Conservation (phyloP, 2,888 invertebrate genomes). For the Tricholauxania praeusta region DNA sequence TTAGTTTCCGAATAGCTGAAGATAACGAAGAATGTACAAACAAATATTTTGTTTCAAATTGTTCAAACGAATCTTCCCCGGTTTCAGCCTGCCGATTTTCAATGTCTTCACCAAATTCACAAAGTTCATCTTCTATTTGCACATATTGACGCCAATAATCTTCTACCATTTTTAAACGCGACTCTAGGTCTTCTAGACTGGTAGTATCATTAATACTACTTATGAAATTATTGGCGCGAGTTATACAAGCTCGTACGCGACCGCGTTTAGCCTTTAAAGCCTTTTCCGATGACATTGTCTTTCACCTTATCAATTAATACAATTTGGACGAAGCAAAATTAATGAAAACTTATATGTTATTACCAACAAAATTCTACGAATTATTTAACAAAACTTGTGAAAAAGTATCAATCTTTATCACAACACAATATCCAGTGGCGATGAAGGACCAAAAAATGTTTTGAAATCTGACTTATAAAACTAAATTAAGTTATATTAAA, state of each 20-base stretch:
- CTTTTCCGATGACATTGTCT: not conserved
- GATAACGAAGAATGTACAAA: not conserved
- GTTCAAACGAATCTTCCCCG: conserved; percentile 1
- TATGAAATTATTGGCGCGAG: conserved; percentile 2
- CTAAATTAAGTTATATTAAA: too few relatives aligned
- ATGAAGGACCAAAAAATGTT: conserved; percentile 11
- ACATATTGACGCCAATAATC: conserved; percentile 11
- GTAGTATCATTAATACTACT: not conserved
- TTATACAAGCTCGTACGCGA: not conserved
- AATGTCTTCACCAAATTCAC: not conserved
- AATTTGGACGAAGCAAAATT: too few relatives aligned
- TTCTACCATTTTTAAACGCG: conserved; percentile 12
- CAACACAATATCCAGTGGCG: not conserved
- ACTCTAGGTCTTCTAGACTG: not conserved
- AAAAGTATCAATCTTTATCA: too few relatives aligned
- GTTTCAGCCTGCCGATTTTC: not conserved
- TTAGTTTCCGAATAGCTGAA: not conserved
- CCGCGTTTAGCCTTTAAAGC: not conserved
- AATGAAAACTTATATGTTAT: too few relatives aligned
- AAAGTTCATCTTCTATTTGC: conserved; percentile 7
- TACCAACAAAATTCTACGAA: too few relatives aligned
- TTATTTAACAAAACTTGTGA: not conserved
- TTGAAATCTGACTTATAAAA: not conserved
- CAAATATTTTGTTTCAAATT: conserved; percentile 13
- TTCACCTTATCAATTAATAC: not conserved